Percentiles rank a stretch among this genome's conserved stretches.
These are phyloP conservation scores for Dynastes hyllus DNA, from an alignment of 2,888 invertebrate species.

Conservation along the genomic window DNA sequence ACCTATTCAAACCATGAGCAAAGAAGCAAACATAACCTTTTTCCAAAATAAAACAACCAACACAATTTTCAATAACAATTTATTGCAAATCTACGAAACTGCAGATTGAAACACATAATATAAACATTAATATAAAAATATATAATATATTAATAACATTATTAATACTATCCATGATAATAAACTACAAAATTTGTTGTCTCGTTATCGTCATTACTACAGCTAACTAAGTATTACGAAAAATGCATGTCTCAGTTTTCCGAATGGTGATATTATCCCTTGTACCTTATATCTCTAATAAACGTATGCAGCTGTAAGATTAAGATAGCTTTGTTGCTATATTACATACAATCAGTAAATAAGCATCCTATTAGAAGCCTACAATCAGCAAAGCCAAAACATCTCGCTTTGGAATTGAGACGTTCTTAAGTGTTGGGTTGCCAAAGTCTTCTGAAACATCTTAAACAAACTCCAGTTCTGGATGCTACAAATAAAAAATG, in stretches of 20 bases:
- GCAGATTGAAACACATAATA: constrained; percentile 33
- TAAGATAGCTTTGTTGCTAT: background rate
- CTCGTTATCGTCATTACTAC: background rate
- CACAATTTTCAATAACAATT: constrained; percentile 34
- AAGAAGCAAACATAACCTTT: no score
- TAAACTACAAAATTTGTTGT: constrained; percentile 8
- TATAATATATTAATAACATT: constrained; percentile 47
- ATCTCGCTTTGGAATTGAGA: no score
- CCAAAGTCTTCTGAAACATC: no score
- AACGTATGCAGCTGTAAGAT: background rate
- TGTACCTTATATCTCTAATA: constrained; percentile 47
- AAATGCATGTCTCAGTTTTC: background rate
- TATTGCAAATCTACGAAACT: constrained; percentile 30
- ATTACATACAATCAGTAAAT: no score
- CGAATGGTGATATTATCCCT: constrained; percentile 39
- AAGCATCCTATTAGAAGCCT: no score
- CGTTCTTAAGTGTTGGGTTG: no score
- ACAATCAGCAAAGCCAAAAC: no score
- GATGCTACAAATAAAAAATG: no score
- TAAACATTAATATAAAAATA: constrained; percentile 44
- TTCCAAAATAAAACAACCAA: background rate
- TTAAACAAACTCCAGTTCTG: no score
- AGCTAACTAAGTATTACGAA: no score
- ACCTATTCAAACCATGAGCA: no score
- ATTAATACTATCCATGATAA: background rate